Conservation (phyloP, 1,140 invertebrate species). For the Pseudomyrmex sp. region DNA sequence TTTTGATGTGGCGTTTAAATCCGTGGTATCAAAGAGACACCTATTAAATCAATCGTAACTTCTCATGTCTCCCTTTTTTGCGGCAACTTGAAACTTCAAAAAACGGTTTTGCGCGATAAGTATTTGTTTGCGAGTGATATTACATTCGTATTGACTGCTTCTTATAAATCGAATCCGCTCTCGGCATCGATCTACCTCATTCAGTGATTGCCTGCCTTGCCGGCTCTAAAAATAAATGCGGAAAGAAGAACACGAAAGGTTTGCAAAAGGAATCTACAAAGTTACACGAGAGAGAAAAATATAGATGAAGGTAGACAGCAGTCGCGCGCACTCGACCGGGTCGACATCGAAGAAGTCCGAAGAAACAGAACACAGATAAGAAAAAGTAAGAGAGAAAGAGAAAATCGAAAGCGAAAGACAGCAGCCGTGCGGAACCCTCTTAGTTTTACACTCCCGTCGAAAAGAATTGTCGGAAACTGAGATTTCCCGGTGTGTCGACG, state of each 20-base stretch:
- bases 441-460: constrained; percentile 23
- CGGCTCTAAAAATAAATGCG: constrained; percentile 1
- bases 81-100: constrained; percentile 69
- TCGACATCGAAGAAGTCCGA: constrained; percentile 31
- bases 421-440: constrained; percentile 39
- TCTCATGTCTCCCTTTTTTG: constrained; percentile 16
- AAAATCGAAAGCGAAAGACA: constrained; percentile 32
- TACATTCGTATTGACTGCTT: constrained; percentile 43
- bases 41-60: constrained; percentile 71
- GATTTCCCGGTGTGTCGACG: constrained; percentile 47
- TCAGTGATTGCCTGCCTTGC: constrained; percentile 36
- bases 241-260: constrained; percentile 4
- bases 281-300: background rate
- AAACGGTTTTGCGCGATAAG: constrained; percentile 66
- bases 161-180: constrained; percentile 57
- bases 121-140: constrained; percentile 6
- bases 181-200: constrained; percentile 31
- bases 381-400: background rate
- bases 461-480: constrained; percentile 38
- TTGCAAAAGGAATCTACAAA: background rate
- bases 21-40: constrained; percentile 60
- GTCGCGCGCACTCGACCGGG: constrained; percentile 44
- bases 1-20: constrained; percentile 72
- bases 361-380: background rate
- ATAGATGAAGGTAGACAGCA: constrained; percentile 39